Base-by-base conservation (phyloP, 1,140 invertebrate genomes). In the Lepidotrigona ventralis region DNA sequence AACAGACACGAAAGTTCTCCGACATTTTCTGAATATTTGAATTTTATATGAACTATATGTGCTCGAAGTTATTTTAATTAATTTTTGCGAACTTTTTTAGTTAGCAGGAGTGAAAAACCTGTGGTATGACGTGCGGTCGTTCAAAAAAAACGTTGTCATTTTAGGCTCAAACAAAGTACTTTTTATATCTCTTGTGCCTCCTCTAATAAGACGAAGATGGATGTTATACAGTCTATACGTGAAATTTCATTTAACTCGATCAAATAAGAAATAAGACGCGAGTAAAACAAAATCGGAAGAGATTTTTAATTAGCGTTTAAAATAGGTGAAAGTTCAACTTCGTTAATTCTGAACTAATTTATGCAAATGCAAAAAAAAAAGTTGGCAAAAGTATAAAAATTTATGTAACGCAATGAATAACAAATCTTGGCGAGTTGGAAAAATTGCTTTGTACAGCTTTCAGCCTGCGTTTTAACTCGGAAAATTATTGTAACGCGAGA, bases 151-250 rank as follows among this genome's bases (percentile, higher is more conserved):
- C 8, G 39, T 0, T 9, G 8, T 46, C 39, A 9, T 46, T 46
- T 46, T 8, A 46, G 39, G 39, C 6, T 8, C 23, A 23, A 17
- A 46, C 51, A 60, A 21, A 17, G 23, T 26, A 23, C 26, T 46
- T 63, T 75, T 75, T 75, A 54, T 74, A 60, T 75, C 46, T 75
- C 54, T 75, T 46, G 63, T 75, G 8, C 33, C 11, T 72, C 21
- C 11, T 15, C 17, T 19, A 9, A 15, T 46, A 63, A 56, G n/a
- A 56, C 9, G 14, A 11, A 29, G 17, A 14, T 54, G 23, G 5
- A 60, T 46, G 33, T 63, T 63, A 51, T n/a, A 60, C 26, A 75
- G 60, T 63, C 39, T 29, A 26, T 74, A 23, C 21, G 29, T 19
- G 72, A 26, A 74, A 39, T 58, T 74, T 51, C 73, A 26, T 46